phyloP scores from a whole-genome alignment of 2,888 invertebrate genomes.

The Cistogaster globosa region DNA sequence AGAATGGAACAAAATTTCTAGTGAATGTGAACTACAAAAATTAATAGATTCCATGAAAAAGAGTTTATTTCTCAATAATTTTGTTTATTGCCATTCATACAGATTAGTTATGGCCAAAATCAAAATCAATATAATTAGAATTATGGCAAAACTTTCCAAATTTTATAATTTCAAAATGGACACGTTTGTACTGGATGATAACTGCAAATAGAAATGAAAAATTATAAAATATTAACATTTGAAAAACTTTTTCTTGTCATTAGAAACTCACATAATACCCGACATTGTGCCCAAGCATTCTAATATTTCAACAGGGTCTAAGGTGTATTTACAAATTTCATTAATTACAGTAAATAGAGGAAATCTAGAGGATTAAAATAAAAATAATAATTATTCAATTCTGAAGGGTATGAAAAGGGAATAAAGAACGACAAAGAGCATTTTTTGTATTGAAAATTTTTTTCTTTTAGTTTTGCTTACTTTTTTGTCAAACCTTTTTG shows the following conservation, averaged over 20 bases:
- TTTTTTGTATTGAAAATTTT: too few relatives aligned
- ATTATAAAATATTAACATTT: too few relatives aligned
- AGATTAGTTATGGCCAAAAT: too few relatives aligned
- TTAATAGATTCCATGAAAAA: constrained; percentile 14
- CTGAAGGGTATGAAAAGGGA: too few relatives aligned
- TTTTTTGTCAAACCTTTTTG: constrained; percentile 92
- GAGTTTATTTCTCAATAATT: too few relatives aligned
- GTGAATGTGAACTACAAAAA: constrained; percentile 22
- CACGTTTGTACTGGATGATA: constrained; percentile 75
- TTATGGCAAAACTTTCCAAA: too few relatives aligned
- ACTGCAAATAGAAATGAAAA: constrained; percentile 59
- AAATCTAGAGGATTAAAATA: constrained; percentile 87
- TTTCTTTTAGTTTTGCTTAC: constrained; percentile 84
- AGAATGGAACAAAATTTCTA: constrained; percentile 33
- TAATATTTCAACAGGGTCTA: constrained; percentile 91
- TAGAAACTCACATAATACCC: constrained; percentile 94
- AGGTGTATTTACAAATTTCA: constrained; percentile 93
- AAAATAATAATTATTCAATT: too few relatives aligned
- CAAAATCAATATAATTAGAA: too few relatives aligned
- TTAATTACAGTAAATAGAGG: constrained; percentile 98
- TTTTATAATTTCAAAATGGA: constrained; percentile 69
- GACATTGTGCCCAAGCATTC: constrained; percentile 97
- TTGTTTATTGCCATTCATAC: too few relatives aligned
- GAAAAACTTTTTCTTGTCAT: neutral
- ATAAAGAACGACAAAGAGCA: too few relatives aligned